Evolutionary conservation across 2,888 invertebrate species (phyloP).

Genomic region (Andrena dorsata): DNA sequence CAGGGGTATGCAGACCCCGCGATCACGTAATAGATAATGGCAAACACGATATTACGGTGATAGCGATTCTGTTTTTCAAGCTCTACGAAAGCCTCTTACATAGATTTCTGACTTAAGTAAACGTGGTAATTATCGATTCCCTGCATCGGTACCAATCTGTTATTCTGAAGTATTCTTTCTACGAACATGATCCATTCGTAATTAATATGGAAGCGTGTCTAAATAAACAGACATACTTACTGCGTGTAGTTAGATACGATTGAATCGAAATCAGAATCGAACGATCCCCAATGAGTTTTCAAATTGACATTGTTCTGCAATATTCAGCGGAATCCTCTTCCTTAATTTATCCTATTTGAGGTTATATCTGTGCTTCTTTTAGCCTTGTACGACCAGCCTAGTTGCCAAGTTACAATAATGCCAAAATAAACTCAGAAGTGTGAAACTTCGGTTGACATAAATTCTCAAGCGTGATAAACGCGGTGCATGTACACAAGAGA

Average conservation of each 20-base stretch:
- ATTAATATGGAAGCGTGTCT: slow-evolving; percentile 7
- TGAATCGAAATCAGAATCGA: background rate
- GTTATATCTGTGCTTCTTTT: slow-evolving; percentile 51
- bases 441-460: slow-evolving; percentile 62
- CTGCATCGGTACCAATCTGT: slow-evolving; percentile 34
- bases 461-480: slow-evolving; percentile 51
- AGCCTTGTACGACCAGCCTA: slow-evolving; percentile 49
- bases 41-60: slow-evolving; percentile 15
- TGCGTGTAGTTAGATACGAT: background rate
- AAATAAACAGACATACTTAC: slow-evolving; percentile 27
- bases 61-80: slow-evolving; percentile 3
- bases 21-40: slow-evolving; percentile 48
- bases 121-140: slow-evolving; percentile 30
- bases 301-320: slow-evolving; percentile 10
- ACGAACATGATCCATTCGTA: slow-evolving; percentile 6
- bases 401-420: slow-evolving; percentile 65
- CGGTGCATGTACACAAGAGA: slow-evolving; percentile 5
- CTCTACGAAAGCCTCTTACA: background rate
- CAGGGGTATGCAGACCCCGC: slow-evolving; percentile 1
- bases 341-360: slow-evolving; percentile 51
- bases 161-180: slow-evolving; percentile 22
- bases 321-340: slow-evolving; percentile 10
- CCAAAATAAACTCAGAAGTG: slow-evolving; percentile 64
- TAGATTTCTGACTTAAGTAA: slow-evolving; percentile 4
- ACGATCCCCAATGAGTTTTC: background rate